These are phyloP conservation scores for Dipodomys stephensi DNA, from an alignment of 2,113 vertebrate species.

Conservation along the genomic window DNA sequence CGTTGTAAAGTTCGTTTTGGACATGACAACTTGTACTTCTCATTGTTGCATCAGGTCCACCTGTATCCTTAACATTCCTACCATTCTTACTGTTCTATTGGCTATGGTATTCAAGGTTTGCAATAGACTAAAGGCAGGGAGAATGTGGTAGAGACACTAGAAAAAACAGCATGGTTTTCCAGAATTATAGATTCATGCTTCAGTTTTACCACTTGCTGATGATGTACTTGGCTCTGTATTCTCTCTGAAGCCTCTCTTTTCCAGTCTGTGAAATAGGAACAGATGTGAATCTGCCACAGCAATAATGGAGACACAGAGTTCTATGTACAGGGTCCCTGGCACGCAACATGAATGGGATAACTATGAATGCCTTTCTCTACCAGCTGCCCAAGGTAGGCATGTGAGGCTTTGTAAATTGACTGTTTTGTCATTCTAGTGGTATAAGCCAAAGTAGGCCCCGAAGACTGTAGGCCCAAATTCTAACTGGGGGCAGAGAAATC, in stretches of 20 bases:
- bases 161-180: slow-evolving; percentile 34
- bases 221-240: background rate
- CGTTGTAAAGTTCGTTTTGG: too few relatives aligned
- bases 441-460: background rate
- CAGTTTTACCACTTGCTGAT: slow-evolving; percentile 27
- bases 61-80: too few relatives aligned
- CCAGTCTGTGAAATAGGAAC: background rate
- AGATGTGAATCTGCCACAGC: background rate
- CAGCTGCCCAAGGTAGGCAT: background rate
- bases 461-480: background rate
- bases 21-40: too few relatives aligned
- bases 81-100: background rate
- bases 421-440: background rate
- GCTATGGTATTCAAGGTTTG: background rate
- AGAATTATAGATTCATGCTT: slow-evolving; percentile 47
- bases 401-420: background rate
- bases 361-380: background rate
- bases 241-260: background rate
- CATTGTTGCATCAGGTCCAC: too few relatives aligned
- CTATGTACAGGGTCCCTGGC: background rate
- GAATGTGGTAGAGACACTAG: background rate
- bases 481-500: background rate
- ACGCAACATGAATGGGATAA: background rate
- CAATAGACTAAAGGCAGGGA: background rate
- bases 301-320: background rate